Base-by-base conservation (phyloP, 2,888 invertebrate species). In the Stenodema calcarata region DNA sequence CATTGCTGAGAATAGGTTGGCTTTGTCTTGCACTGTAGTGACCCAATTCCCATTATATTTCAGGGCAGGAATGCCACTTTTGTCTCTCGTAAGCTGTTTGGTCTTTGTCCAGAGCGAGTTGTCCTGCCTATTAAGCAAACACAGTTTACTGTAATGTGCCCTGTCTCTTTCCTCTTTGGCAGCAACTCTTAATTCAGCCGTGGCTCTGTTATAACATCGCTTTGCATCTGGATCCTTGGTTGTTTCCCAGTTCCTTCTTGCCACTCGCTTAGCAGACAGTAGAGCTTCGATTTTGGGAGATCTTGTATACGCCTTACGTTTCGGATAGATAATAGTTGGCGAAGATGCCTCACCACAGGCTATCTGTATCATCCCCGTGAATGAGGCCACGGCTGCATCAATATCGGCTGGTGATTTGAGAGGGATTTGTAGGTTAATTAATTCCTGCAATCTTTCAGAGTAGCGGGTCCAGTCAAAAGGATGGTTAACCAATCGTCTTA, bases 21-120 rank as follows among this genome's bases (percentile, higher is more conserved):
- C 70, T 70, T 70, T 70, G 28, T 70, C 70, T 27, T 70, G 28
- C 70, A 27, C 23, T 30, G 70, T 70, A 70, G 70, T 70, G 16
- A 70, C 70, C 70, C 70, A 70, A 70, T 70, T 70, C 70, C 28
- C 70, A 70, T 70, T 70, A 70, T 18, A 70, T 70, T 70, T 70
- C 70, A 70, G 27, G 16, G 70, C 70, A 70, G 70, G 70, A 70
- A 70, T 30, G 70, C 70, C 27, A 30, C 70, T 70, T 70, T 70
- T 70, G 27, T 30, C 70, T 30, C 70, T 70, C n/a, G n/a, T n/a
- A n/a, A n/a, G n/a, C n/a, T n/a, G n/a, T n/a, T n/a, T n/a, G n/a
- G n/a, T n/a, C n/a, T n/a, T n/a, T n/a, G n/a, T n/a, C n/a, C n/a
- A n/a, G n/a, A n/a, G n/a, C n/a, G n/a, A n/a, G n/a, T n/a, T n/a